Base-by-base conservation (phyloP, 2,888 invertebrate genomes). In the Alloscopus bannaensis region DNA sequence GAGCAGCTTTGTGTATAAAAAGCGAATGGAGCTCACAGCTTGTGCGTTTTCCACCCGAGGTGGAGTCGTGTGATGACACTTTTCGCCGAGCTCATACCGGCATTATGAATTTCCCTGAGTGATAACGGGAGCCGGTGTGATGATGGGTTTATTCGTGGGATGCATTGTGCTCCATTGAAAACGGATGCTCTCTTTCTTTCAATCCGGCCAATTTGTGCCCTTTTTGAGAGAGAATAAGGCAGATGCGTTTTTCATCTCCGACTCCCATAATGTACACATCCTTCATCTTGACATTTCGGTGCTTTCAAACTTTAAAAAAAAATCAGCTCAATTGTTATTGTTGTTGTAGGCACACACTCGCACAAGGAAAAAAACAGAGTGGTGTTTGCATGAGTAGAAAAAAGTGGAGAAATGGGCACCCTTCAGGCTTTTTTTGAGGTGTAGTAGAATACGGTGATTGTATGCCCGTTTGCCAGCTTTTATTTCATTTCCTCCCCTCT, bases 201-300 rank as follows among this genome's bases (percentile, higher is more conserved):
- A n/a, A n/a, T n/a, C 28, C 40, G 55, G 59, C 28, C 66, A 47
- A 66, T 50, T 55, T 69, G 62, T 31, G 62, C 57, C 68, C 62
- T 76, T 70, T 47, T 28, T 55, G 24, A 4, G n/a, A 29, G 47
- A 60, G 69, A 68, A 50, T 40, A 55, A 18, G 45, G 57, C 78
- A 78, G 78, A 78, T 78, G 78, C 78, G 52, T 24, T 55, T 60
- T 28, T 24, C 52, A 52, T 22, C 4, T 20, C 47, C 78, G 71
- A 71, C 78, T 78, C 70, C 78, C 59, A 64, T 65, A 78, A 78
- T 78, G 50, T 70, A 57, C 64, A 77, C 78, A 69, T 78, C 78
- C 71, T 78, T 78, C 78, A 78, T 78, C 59, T 78, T 78, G 78
- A 78, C 78, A 71, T 78, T 78, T 78, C 78, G 57, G 64, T 71